phyloP scores from a whole-genome alignment of 2,888 invertebrate genomes.

The Hartigia nigra region DNA sequence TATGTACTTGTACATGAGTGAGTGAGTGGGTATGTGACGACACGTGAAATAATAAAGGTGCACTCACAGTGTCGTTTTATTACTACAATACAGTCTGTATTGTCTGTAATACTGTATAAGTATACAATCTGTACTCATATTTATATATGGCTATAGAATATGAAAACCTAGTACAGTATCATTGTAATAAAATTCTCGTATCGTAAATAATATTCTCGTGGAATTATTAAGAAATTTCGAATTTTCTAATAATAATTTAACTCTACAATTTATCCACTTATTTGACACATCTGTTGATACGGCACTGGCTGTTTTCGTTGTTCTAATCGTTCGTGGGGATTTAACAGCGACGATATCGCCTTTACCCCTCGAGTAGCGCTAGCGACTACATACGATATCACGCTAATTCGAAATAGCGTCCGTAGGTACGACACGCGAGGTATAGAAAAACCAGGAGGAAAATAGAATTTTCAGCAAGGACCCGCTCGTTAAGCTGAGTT shows the following conservation, averaged over 20 bases:
- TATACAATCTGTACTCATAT: too few species aligned
- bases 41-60: not conserved
- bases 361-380: not conserved
- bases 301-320: not conserved
- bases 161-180: not conserved
- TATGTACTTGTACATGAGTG: not conserved
- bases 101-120: too few species aligned
- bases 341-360: not conserved
- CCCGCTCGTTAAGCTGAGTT: conserved; percentile 5
- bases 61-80: not conserved
- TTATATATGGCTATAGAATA: not conserved
- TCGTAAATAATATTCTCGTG: not conserved
- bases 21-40: not conserved
- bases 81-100: not conserved
- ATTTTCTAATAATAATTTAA: not conserved
- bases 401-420: conserved; percentile 7
- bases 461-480: conserved; percentile 3
- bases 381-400: not conserved
- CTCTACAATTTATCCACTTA: not conserved
- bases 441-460: not conserved
- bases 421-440: conserved; percentile 5
- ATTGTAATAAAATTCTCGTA: not conserved
- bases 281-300: not conserved
- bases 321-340: not conserved
- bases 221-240: not conserved